Evolutionary conservation across 1,140 invertebrate genomes (phyloP).

Genomic region (Neoseiulus cucumeris): DNA sequence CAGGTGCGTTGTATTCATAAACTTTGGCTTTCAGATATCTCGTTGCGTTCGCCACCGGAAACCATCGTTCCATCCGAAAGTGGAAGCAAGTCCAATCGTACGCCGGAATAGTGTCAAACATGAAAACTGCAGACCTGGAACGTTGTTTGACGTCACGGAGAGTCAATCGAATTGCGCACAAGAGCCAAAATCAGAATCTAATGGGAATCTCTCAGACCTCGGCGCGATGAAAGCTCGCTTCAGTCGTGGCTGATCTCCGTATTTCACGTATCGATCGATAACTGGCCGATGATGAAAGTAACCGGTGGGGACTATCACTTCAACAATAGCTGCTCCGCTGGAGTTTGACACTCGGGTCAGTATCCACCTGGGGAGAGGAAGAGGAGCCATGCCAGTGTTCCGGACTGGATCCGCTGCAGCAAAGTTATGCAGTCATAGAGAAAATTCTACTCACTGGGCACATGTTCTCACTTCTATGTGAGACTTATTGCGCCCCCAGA

Average conservation of each 20-base stretch:
- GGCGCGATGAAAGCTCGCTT: slow-evolving; percentile 13
- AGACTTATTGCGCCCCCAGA: slow-evolving; percentile 36
- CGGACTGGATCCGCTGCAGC: too few relatives aligned
- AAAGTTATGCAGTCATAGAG: too few relatives aligned
- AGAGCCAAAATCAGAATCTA: too few relatives aligned
- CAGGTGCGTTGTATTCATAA: slow-evolving; percentile 34
- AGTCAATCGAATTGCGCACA: too few relatives aligned
- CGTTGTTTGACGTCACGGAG: too few relatives aligned
- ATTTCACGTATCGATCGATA: slow-evolving; percentile 28
- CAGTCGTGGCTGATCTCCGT: slow-evolving; percentile 23
- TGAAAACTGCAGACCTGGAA: slow-evolving; percentile 19
- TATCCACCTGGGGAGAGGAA: slow-evolving; percentile 24
- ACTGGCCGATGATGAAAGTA: slow-evolving; percentile 37
- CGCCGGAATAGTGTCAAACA: slow-evolving; percentile 24
- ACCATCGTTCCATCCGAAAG: slow-evolving; percentile 30
- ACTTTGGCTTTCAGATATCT: slow-evolving; percentile 29
- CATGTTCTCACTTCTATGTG: slow-evolving; percentile 32
- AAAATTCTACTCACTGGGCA: slow-evolving; percentile 29
- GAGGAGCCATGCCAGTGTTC: too few relatives aligned
- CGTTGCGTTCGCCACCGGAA: slow-evolving; percentile 32
- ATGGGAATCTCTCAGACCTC: background rate
- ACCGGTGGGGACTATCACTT: slow-evolving; percentile 37
- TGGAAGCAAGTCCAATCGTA: slow-evolving; percentile 29
- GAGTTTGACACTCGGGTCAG: slow-evolving; percentile 20
- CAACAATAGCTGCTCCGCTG: slow-evolving; percentile 34